These are phyloP conservation scores for Hirtodrosophila duncani DNA, from an alignment of 2,888 invertebrate species.

Conservation along the genomic window DNA sequence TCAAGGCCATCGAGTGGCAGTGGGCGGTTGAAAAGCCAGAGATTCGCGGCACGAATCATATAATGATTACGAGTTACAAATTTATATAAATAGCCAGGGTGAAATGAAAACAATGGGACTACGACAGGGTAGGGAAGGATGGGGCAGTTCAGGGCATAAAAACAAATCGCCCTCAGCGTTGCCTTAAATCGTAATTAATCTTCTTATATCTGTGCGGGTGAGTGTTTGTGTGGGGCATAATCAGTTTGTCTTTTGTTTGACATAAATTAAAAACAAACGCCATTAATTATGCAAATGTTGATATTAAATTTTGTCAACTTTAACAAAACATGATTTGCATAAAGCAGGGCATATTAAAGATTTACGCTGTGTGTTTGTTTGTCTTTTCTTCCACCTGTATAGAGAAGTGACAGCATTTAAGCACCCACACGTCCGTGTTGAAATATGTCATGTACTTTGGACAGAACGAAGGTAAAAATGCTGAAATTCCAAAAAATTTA, in stretches of 20 bases:
- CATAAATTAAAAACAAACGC: conserved; percentile 65
- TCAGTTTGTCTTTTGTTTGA: conserved; percentile 60
- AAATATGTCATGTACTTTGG: conserved; percentile 39
- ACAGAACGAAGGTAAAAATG: conserved; percentile 28
- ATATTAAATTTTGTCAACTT: conserved; percentile 19
- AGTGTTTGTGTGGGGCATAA: conserved; percentile 29
- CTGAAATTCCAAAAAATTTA: conserved; percentile 56
- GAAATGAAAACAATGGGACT: conserved; percentile 39
- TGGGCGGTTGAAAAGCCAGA: not conserved
- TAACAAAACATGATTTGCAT: not conserved
- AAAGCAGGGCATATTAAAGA: not conserved
- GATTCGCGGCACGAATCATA: conserved; percentile 7
- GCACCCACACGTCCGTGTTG: conserved; percentile 41
- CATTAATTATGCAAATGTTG: conserved; percentile 68
- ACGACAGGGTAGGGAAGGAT: too few relatives aligned
- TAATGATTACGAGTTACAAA: conserved; percentile 7
- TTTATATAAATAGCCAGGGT: too few relatives aligned
- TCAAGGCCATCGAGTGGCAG: conserved; percentile 8
- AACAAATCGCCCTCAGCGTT: conserved; percentile 1
- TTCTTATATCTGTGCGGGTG: conserved; percentile 39
- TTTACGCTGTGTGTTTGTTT: not conserved
- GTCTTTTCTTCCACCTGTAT: conserved; percentile 22
- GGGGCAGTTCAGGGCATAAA: conserved; percentile 5
- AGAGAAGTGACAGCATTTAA: conserved; percentile 52
- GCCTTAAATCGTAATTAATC: conserved; percentile 63